A percentile compares a stretch with the other conserved stretches of the same genome.
phyloP scores from a whole-genome alignment of 1,140 invertebrate genomes.

The Drosophila ficusphila region DNA sequence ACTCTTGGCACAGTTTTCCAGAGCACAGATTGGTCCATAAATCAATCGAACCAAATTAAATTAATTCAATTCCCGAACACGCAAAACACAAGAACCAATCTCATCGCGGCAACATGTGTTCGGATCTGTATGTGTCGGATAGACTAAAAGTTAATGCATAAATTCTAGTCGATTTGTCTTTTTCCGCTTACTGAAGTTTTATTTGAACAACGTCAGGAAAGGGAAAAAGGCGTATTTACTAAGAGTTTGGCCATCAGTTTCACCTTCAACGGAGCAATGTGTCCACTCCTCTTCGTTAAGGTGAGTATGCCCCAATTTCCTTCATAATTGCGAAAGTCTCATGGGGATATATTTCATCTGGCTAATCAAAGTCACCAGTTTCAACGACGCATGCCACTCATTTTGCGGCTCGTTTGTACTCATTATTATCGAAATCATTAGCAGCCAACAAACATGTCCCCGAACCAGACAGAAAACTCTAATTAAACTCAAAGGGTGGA shows the following conservation, averaged over 20 bases:
- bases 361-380: slow-evolving; percentile 45
- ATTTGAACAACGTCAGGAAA: slow-evolving; percentile 81
- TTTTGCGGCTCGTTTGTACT: slow-evolving; percentile 50
- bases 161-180: slow-evolving; percentile 84
- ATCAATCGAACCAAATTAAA: slow-evolving; percentile 77
- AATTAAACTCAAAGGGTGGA: background rate
- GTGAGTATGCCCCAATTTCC: slow-evolving; percentile 33
- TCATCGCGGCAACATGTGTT: slow-evolving; percentile 52
- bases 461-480: background rate
- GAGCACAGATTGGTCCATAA: slow-evolving; percentile 61
- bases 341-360: background rate
- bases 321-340: background rate
- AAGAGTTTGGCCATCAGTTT: slow-evolving; percentile 63
- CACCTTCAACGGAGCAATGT: background rate
- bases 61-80: slow-evolving; percentile 66
- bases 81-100: slow-evolving; percentile 32
- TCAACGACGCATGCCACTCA: slow-evolving; percentile 40
- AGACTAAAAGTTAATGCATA: slow-evolving; percentile 13
- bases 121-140: slow-evolving; percentile 6
- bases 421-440: slow-evolving; percentile 19
- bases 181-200: slow-evolving; percentile 84
- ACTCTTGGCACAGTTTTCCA: slow-evolving; percentile 79
- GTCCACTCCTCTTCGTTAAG: background rate
- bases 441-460: background rate
- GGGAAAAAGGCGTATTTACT: slow-evolving; percentile 84